Percentiles rank a stretch among this genome's conserved stretches.
phyloP scores from a whole-genome alignment of 2,888 invertebrate species.

The Arctia plantaginis region DNA sequence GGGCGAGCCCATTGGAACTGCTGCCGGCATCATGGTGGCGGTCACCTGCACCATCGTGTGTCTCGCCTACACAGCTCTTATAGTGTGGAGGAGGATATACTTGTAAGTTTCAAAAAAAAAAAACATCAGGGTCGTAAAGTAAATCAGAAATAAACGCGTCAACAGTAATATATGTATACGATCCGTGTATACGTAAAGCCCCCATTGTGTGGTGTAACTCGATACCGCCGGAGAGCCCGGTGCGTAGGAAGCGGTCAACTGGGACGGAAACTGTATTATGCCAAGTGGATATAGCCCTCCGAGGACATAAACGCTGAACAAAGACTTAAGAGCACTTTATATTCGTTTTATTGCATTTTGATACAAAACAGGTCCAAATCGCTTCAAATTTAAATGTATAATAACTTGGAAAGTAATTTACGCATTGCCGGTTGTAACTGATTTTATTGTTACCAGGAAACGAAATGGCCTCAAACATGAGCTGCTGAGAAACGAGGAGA shows the following conservation, averaged over 20 bases:
- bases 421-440: constrained; percentile 16
- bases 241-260: constrained; percentile 79
- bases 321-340: constrained; percentile 47
- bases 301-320: constrained; percentile 49
- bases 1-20: constrained; percentile 71
- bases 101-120: constrained; percentile 64
- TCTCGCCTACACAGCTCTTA: constrained; percentile 75
- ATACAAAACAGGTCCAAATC: constrained; percentile 34
- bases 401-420: constrained; percentile 17
- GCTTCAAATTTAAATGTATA: constrained; percentile 9
- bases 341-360: constrained; percentile 48
- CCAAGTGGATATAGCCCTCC: constrained; percentile 45
- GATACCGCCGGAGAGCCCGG: constrained; percentile 60
- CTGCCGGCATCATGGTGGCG: constrained; percentile 79
- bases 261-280: constrained; percentile 65
- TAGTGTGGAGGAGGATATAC: constrained; percentile 80
- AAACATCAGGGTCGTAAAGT: background rate
- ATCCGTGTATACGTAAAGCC: constrained; percentile 44
- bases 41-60: constrained; percentile 77
- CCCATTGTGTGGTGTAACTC: constrained; percentile 68
- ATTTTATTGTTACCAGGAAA: constrained; percentile 69
- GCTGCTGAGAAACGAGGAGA: constrained; percentile 78
- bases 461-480: constrained; percentile 81
- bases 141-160: constrained; percentile 3
- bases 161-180: constrained; percentile 15